Base-by-base conservation (phyloP, 1,140 invertebrate genomes). In the Luehdorfia chinensis region DNA sequence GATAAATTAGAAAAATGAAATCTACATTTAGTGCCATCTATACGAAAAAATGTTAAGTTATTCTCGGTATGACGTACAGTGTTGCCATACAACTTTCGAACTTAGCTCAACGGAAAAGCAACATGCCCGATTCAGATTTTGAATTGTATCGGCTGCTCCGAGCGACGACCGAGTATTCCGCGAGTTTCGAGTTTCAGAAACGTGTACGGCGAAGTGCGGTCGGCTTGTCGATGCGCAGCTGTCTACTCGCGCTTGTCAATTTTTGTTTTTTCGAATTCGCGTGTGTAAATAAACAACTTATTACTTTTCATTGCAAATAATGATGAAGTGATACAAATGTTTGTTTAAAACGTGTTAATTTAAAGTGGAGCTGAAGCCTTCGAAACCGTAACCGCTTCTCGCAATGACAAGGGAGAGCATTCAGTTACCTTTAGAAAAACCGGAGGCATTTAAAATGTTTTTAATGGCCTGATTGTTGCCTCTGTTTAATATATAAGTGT, bases 161-260 rank as follows among this genome's bases (percentile, higher is more conserved):
- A 64, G 64, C 55, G 30, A 33, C 49, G 53, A 32, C 37, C 48
- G 34, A 55, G 50, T n/a, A n/a, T n/a, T n/a, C n/a, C n/a, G n/a
- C n/a, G n/a, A n/a, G n/a, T n/a, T n/a, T 51, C 64, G 59, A 69
- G 65, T 62, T 64, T 58, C 78, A 78, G 79, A 85, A 81, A 84
- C 81, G 81, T 84, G 78, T 83, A 81, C 66, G 81, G 71, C 81
- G 81, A 84, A 85, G 81, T 85, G 81, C 81, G 81, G 63, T 85
- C 81, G 78, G 77, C 75, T 83, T 66, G 81, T 85, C 79, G 79
- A 80, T 78, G 59, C 81, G 79, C 75, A 79, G 77, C 78, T 84
- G 74, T 81, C 74, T 58, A 64, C 60, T 65, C 72, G 75, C 70
- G 70, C 66, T 81, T 78, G 68, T 76, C 74, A 81, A 71, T 70